A percentile compares a stretch with the other conserved stretches of the same genome.
These are phyloP conservation scores for Parazoanthus swiftii DNA, from an alignment of 92 coral and sea anemone species.

Conservation along the genomic window DNA sequence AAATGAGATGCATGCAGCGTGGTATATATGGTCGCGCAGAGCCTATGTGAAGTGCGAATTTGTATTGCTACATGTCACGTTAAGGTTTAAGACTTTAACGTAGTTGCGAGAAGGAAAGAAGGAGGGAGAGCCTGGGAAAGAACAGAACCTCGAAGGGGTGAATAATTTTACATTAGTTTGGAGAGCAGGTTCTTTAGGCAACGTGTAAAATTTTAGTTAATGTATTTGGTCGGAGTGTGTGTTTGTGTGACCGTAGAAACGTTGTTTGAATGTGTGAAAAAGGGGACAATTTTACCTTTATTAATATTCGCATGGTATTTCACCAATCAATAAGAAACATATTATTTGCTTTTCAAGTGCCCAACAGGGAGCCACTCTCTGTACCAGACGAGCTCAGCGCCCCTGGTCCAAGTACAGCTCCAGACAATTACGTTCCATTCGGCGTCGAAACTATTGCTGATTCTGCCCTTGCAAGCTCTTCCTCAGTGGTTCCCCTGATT, in stretches of 20 bases:
- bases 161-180: neutral
- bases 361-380: constrained; percentile 8
- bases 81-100: no score
- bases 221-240: neutral
- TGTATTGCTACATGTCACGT: no score
- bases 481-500: constrained; percentile 62
- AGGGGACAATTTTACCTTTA: neutral
- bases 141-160: no score
- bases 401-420: constrained; percentile 40
- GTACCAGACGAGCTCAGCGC: constrained; percentile 20
- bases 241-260: neutral
- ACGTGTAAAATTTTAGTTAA: no score
- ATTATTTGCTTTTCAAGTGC: neutral
- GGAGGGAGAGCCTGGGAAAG: no score
- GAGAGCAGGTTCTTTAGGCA: no score
- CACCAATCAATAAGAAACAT: no score
- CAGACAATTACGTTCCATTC: constrained; percentile 8
- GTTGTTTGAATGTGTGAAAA: neutral
- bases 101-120: no score
- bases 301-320: neutral
- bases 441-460: constrained; percentile 46
- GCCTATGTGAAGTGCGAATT: neutral
- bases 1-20: neutral
- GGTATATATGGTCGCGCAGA: neutral
- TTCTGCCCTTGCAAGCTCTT: constrained; percentile 58